A percentile compares a stretch with the other conserved stretches of the same genome.
These are phyloP conservation scores for Chelonus insularis DNA, from an alignment of 1,140 invertebrate genomes.

Conservation along the genomic window DNA sequence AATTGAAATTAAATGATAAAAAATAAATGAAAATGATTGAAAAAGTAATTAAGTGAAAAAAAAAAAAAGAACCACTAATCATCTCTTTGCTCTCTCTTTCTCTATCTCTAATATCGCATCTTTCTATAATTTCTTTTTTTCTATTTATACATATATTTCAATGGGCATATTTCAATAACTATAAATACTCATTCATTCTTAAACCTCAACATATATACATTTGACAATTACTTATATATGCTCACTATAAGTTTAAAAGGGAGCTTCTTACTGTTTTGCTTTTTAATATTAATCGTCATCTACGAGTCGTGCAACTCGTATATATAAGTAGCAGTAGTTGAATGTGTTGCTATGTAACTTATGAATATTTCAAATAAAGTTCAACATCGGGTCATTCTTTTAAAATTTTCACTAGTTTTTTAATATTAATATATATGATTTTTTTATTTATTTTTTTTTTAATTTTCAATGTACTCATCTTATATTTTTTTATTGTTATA, in stretches of 20 bases:
- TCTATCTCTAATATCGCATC: conserved; percentile 10
- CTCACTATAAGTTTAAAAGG: conserved; percentile 8
- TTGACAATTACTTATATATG: conserved; percentile 16
- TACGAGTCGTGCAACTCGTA: conserved; percentile 23
- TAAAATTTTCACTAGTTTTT: neutral
- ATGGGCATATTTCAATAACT: neutral
- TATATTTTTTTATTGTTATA: conserved; percentile 15
- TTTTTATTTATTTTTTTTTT: neutral
- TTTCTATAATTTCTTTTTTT: neutral
- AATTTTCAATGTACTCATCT: neutral
- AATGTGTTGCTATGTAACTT: conserved; percentile 26
- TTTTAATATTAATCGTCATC: conserved; percentile 16
- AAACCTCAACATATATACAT: conserved; percentile 2
- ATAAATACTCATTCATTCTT: neutral
- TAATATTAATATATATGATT: neutral
- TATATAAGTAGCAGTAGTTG: conserved; percentile 27
- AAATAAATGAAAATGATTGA: too few relatives aligned
- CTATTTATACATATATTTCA: neutral
- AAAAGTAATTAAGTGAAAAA: neutral
- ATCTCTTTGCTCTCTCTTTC: conserved; percentile 13
- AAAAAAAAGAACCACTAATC: conserved; percentile 11
- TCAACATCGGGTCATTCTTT: conserved; percentile 3
- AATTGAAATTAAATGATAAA: neutral
- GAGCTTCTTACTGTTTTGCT: conserved; percentile 27
- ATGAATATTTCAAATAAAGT: conserved; percentile 1